Conservation (phyloP, 1,140 invertebrate genomes). For the Euglossa dilemma region DNA sequence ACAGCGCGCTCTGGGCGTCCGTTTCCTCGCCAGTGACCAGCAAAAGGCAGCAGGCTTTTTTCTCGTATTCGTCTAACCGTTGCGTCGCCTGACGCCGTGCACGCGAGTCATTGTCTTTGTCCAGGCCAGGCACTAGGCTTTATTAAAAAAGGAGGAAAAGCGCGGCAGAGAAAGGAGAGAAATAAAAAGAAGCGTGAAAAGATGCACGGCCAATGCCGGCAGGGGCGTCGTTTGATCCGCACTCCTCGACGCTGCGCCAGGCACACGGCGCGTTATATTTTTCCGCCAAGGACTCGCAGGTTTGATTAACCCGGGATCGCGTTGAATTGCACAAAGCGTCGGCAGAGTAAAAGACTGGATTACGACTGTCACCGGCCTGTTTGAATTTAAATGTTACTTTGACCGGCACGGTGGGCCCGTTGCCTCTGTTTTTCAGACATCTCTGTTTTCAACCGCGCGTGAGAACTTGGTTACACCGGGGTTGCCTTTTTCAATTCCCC, state of each 20-base stretch:
- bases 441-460: background rate
- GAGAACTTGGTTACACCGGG: background rate
- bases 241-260: background rate
- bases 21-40: constrained; percentile 75
- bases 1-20: constrained; percentile 58
- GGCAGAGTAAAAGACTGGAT: constrained; percentile 28
- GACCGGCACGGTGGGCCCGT: background rate
- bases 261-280: background rate
- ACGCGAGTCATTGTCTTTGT: constrained; percentile 64
- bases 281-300: background rate
- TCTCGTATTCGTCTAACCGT: constrained; percentile 60
- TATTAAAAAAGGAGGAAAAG: background rate
- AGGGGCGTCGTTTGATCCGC: constrained; percentile 29
- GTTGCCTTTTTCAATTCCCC: constrained; percentile 4
- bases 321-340: constrained; percentile 28
- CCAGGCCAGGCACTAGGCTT: constrained; percentile 71
- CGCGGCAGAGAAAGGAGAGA: no score
- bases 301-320: constrained; percentile 21
- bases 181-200: constrained; percentile 10
- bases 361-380: constrained; percentile 9
- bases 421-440: background rate
- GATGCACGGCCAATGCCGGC: constrained; percentile 31
- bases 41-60: constrained; percentile 68
- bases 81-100: constrained; percentile 6
- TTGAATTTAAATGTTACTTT: constrained; percentile 45